Base-by-base conservation (phyloP, 2,888 invertebrate genomes). In the Lapara coniferarum region DNA sequence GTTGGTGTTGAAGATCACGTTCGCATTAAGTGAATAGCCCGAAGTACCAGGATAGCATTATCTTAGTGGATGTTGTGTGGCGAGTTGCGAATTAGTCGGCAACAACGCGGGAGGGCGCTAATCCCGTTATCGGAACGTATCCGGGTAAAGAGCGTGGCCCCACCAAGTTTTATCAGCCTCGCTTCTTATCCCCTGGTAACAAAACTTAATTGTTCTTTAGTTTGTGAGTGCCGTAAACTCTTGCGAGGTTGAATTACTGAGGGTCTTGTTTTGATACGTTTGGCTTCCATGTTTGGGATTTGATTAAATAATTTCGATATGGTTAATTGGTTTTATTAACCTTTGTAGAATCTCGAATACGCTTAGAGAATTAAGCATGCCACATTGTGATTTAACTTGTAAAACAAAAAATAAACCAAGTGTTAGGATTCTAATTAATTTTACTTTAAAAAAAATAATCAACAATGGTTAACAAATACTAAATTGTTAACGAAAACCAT, bases 71-170 rank as follows among this genome's bases (percentile, higher is more conserved):
- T 83, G 78, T 81, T 79, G 85, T 84, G 85, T 86, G 81, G 84
- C 81, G 87, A 90, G 89, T 90, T 90, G 88, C 85, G 87, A 90
- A 90, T 91, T 90, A 89, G 85, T 81, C 82, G 84, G 84, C 82
- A 83, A 82, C 86, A 86, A 85, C 85, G 84, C 80, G 83, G 84
- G 85, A 85, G 88, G 86, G 88, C 82, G 85, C 82, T 91, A 91
- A 92, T 91, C 89, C 87, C 85, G 88, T 92, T 92, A 91, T 89
- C 88, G 88, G 78, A 80, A 83, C 84, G 86, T 89, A 89, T 87
- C 87, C 86, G 81, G 79, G 81, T 74, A 72, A 71, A 74, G 72
- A 73, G 76, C 76, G 79, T 78, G 82, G 79, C 77, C 80, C 81
- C 78, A 79, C 76, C 83, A 87, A 87, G 85, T 88, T 85, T 83